Base-by-base conservation (phyloP, 2,113 vertebrate species). In the Phyllopteryx taeniolatus region DNA sequence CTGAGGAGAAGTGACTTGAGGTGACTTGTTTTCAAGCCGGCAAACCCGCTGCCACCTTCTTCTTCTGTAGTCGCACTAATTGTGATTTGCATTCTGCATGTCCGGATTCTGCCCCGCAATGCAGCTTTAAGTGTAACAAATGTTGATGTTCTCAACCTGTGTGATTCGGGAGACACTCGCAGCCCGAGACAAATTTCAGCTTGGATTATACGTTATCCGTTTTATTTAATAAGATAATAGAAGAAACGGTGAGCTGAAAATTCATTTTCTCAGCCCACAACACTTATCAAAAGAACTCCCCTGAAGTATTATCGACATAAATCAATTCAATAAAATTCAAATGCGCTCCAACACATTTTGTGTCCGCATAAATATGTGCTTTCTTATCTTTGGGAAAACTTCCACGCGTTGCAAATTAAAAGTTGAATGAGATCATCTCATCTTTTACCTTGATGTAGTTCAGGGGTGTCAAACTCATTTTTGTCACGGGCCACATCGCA, bases 1-100 rank as follows among this genome's bases (percentile, higher is more conserved):
- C 83, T 91, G 82, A 85, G 82, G 86, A 91, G 88, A 71, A 75
- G 17, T 2, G 65, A 86, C 61, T 81, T 85, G 70, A 90, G 87
- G 79, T 92, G 89, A 91, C 86, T 84, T 3, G 73, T 76, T 70
- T 77, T 70, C 22, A 75, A 74, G 65, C 54, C 43, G 67, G 11
- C 22, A 9, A 76, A 76, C 72, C 70, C 68, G 22, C 75, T 47
- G 53, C 75, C 35, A 44, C 15, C 33, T 62, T 76, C 61, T 46
- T 77, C 72, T 79, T 87, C 79, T 80, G 60, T 75, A 68, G 79
- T 83, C 72, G 76, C 46, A n/a, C 67, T 73, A 70, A 8, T 35
- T 76, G 79, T 80, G 39, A 80, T 83, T 76, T 79, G 72, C 27
- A 70, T 71, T 35, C 68, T 87, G 85, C 79, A 79, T 83, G 83